Base-by-base conservation (phyloP, 1,140 invertebrate species). In the Lithobius niger region DNA sequence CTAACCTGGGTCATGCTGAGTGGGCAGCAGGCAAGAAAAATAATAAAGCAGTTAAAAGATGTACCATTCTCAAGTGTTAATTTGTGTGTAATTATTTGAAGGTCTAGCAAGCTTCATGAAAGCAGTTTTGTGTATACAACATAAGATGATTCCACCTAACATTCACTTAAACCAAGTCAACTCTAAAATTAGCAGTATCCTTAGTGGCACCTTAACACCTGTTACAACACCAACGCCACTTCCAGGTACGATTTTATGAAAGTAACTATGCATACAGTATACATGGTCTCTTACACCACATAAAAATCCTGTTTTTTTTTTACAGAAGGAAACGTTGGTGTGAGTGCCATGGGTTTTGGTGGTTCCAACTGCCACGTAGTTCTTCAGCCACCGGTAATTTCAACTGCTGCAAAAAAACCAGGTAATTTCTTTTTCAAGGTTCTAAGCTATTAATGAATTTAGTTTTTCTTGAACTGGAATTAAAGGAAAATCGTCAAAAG, bases 11-110 rank as follows among this genome's bases (percentile, higher is more conserved):
- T 10, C 44, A 47, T 22, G 19, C 44, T 15, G 44, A 47, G 22
- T 47, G 44, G 44, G 44, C 44, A 10, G 44, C 44, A 18, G 44
- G 44, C 22, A 47, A 47, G n/a, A n/a, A n/a, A n/a, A 10, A 47
- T 47, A 19, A 47, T 18, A 47, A 47, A 47, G 22, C 22, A 47
- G n/a, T n/a, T n/a, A n/a, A 47, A 6, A 47, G 6, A 10, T 18
- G 22, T 47, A 40, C 10, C 10, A 40, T 13, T 13, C 10, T 18
- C 10, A 40, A 40, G 31, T 13, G 18, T 40, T 13, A 40, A 40
- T 40, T 40, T 40, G 31, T 40, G 13, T 47, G 13, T 47, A 47
- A 18, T 47, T 47, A n/a, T n/a, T n/a, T n/a, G n/a, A 15, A 47
- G 44, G 44, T 19, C 22, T 47, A 19, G 44, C 44, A 22, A 47